These are phyloP conservation scores for Poecilia wingei DNA, from an alignment of 2,797 vertebrate species.

Conservation along the genomic window DNA sequence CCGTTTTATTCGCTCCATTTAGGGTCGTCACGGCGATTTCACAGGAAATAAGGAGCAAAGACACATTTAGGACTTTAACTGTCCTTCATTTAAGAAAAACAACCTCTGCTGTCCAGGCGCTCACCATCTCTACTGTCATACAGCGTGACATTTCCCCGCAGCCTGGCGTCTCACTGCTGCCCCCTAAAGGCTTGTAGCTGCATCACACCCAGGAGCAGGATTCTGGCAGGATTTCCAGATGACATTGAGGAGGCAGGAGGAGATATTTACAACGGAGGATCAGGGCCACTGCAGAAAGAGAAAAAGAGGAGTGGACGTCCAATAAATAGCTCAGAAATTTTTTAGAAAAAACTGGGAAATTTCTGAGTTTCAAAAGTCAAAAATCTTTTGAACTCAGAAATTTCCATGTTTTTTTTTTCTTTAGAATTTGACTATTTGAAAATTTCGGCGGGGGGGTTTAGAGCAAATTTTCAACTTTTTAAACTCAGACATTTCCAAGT, in stretches of 20 bases:
- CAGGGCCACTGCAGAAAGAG: too few relatives aligned
- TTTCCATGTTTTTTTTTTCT: too few relatives aligned
- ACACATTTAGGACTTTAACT: not conserved
- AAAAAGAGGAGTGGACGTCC: too few relatives aligned
- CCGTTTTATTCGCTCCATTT: not conserved
- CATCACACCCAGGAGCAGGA: conserved; percentile 38
- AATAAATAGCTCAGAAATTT: too few relatives aligned
- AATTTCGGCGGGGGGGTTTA: rapidly evolving
- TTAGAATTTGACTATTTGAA: too few relatives aligned
- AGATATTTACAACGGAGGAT: conserved; percentile 7
- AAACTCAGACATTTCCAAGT: too few relatives aligned
- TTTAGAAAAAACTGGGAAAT: too few relatives aligned
- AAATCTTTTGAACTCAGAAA: too few relatives aligned
- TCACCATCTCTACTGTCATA: conserved; percentile 31
- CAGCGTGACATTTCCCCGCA: conserved; percentile 43
- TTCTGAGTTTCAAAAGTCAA: too few relatives aligned
- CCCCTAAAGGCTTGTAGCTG: conserved; percentile 45
- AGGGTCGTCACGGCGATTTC: not conserved
- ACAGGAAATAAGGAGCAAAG: not conserved
- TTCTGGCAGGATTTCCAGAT: conserved; percentile 36
- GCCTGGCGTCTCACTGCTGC: conserved; percentile 51
- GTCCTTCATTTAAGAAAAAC: conserved; percentile 15
- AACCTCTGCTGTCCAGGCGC: conserved; percentile 49
- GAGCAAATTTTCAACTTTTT: too few relatives aligned
- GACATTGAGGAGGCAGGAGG: conserved; percentile 5